Evolutionary conservation across 2,113 vertebrate species (phyloP).

Genomic region (Rhagologus leucostigma): DNA sequence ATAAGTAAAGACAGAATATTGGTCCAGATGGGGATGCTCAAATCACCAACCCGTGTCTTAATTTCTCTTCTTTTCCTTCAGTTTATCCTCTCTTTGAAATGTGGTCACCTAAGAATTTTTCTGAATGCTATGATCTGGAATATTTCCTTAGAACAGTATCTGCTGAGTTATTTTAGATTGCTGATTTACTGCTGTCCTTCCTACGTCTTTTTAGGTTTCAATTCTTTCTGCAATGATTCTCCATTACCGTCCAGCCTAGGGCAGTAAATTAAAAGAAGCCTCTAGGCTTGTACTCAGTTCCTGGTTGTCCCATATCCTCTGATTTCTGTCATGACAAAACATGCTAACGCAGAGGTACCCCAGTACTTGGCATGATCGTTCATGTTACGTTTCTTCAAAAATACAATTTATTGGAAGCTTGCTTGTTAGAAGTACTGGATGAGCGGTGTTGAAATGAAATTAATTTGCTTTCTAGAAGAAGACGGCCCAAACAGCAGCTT

Average conservation of each 20-base stretch:
- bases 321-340: neutral
- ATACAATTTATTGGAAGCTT: neutral
- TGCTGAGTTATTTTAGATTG: neutral
- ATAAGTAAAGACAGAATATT: neutral
- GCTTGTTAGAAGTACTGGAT: neutral
- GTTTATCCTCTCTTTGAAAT: neutral
- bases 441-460: neutral
- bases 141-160: neutral
- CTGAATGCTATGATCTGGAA: neutral
- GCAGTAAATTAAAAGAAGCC: neutral
- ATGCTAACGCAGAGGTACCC: neutral
- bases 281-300: neutral
- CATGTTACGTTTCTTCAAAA: neutral
- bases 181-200: neutral
- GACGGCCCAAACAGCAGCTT: neutral
- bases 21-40: neutral
- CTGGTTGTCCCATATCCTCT: neutral
- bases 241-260: neutral
- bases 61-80: neutral
- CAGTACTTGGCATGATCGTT: fast-evolving
- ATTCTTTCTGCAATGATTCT: neutral
- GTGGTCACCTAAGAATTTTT: neutral
- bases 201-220: neutral
- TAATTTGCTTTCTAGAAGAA: neutral
- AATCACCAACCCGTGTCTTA: neutral